Conservation (phyloP, 2,113 vertebrate genomes). For the Hippocampus barbouri region DNA sequence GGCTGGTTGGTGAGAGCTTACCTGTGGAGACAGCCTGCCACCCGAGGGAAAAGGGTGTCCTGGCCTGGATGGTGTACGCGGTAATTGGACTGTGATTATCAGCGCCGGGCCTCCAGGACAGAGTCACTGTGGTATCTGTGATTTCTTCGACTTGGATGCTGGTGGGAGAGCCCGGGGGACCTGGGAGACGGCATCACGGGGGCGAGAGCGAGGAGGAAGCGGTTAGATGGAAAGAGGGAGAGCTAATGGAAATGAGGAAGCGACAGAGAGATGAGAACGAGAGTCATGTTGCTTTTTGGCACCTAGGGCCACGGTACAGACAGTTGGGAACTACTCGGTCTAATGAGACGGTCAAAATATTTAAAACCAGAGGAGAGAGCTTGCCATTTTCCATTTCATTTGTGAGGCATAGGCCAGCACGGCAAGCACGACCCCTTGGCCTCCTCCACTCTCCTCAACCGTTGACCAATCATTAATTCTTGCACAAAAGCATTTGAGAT, state of each 20-base stretch:
- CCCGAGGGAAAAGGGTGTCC: slow-evolving; percentile 96
- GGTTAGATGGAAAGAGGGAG: slow-evolving; percentile 30
- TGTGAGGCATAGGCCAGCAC: slow-evolving; percentile 3
- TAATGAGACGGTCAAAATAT: slow-evolving; percentile 53
- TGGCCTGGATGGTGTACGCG: slow-evolving; percentile 86
- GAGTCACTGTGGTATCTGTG: slow-evolving; percentile 88
- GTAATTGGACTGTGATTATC: slow-evolving; percentile 98
- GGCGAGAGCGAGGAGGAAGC: slow-evolving; percentile 27
- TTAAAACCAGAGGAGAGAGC: slow-evolving; percentile 33
- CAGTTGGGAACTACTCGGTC: slow-evolving; percentile 47
- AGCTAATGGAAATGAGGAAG: slow-evolving; percentile 49
- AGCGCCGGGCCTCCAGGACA: slow-evolving; percentile 92
- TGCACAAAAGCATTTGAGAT: not conserved
- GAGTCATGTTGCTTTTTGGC: slow-evolving; percentile 25
- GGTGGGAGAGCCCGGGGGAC: slow-evolving; percentile 90
- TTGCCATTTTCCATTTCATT: slow-evolving; percentile 24
- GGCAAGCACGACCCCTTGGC: slow-evolving; percentile 1
- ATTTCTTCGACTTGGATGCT: slow-evolving; percentile 90
- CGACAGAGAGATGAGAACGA: slow-evolving; percentile 32
- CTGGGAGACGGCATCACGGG: slow-evolving; percentile 64
- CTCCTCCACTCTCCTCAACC: not conserved
- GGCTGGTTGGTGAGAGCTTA: slow-evolving; percentile 72
- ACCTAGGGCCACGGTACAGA: slow-evolving; percentile 42
- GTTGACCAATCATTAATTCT: slow-evolving; percentile 7
- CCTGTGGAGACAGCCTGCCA: slow-evolving; percentile 98